A percentile compares a stretch with the other conserved stretches of the same genome.
Conservation (phyloP, 1,140 invertebrate species). For the Pantala flavescens region DNA sequence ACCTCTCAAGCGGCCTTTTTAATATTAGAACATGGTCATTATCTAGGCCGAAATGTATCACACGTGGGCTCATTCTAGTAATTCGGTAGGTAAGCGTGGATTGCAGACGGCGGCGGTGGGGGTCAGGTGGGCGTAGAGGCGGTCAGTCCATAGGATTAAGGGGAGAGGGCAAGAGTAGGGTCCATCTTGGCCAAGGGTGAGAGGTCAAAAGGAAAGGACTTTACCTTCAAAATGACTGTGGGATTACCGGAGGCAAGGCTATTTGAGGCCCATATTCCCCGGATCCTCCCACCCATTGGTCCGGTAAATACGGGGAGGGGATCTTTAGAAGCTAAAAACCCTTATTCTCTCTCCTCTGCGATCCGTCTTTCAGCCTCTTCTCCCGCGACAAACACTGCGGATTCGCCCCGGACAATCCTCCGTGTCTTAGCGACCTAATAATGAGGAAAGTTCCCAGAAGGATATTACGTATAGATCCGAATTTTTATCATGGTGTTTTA, state of each 20-base stretch:
- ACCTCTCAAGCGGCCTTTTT: too few relatives aligned
- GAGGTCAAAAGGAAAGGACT: constrained; percentile 18
- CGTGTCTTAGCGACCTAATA: too few relatives aligned
- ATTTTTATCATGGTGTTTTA: too few relatives aligned
- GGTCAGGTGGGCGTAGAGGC: not conserved
- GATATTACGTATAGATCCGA: too few relatives aligned
- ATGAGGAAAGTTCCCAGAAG: too few relatives aligned
- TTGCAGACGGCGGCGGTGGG: constrained; percentile 12
- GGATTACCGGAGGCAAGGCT: not conserved
- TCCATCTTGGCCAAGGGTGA: constrained; percentile 21
- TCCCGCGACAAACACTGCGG: too few relatives aligned
- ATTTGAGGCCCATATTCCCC: not conserved
- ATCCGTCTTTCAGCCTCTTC: too few relatives aligned
- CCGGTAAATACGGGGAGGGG: constrained; percentile 1
- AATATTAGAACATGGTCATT: too few relatives aligned
- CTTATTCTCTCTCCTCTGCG: too few relatives aligned
- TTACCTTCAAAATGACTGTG: constrained; percentile 15
- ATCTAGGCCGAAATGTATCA: too few relatives aligned
- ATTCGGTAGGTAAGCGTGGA: not conserved
- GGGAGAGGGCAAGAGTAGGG: constrained; percentile 19
- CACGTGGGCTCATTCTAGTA: too few relatives aligned
- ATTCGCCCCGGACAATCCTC: too few relatives aligned
- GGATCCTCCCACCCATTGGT: not conserved
- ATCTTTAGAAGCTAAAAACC: not conserved
- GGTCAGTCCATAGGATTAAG: constrained; percentile 11